Evolutionary conservation across 2,888 invertebrate species (phyloP).

Genomic region (Serripes groenlandicus): DNA sequence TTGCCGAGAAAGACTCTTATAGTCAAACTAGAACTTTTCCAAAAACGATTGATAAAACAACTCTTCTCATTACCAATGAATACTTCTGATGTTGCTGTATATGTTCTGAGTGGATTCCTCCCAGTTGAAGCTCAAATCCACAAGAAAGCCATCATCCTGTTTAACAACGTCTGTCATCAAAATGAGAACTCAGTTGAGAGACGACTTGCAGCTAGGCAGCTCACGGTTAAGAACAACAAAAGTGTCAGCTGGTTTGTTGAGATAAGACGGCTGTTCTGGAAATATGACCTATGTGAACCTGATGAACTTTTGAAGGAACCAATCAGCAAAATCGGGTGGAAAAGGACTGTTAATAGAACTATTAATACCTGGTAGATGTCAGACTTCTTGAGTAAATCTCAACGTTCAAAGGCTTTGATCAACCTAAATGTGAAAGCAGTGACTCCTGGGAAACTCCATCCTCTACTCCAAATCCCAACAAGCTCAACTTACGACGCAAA

Average conservation of each 20-base stretch:
- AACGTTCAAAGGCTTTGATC: no score
- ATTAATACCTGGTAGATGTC: no score
- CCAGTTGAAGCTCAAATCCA: conserved; percentile 33
- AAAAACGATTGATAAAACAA: conserved; percentile 21
- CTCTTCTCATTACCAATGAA: conserved; percentile 24
- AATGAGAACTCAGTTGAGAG: conserved; percentile 11
- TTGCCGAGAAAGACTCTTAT: conserved; percentile 11
- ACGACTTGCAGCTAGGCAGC: conserved; percentile 10
- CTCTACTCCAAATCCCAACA: no score
- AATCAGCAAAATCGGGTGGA: conserved; percentile 11
- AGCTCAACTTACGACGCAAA: no score
- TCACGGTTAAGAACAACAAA: conserved; percentile 13
- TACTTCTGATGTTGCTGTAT: conserved; percentile 30
- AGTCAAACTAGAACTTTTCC: conserved; percentile 13
- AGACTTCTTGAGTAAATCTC: no score
- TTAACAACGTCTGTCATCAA: conserved; percentile 22
- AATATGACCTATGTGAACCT: conserved; percentile 22
- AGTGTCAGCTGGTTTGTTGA: conserved; percentile 36
- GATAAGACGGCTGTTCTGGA: conserved; percentile 9
- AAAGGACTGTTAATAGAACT: no score
- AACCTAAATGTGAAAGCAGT: no score
- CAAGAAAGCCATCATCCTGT: conserved; percentile 17
- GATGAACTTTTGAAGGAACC: conserved; percentile 2
- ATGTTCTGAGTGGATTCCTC: conserved; percentile 24
- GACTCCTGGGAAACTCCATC: no score